These are phyloP conservation scores for Athetis lepigone DNA, from an alignment of 2,888 invertebrate genomes.

Conservation along the genomic window DNA sequence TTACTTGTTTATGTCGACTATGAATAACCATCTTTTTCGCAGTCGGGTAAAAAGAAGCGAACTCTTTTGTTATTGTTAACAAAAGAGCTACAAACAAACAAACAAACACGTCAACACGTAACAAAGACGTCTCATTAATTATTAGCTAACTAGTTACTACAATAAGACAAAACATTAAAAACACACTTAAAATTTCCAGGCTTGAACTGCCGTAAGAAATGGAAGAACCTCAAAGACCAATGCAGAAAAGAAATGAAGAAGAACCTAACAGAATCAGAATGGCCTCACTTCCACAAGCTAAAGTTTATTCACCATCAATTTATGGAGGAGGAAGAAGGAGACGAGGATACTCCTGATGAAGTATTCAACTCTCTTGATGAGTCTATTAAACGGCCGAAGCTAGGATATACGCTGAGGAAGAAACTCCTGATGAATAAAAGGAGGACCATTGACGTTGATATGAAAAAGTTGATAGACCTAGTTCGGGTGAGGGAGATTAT, in stretches of 20 bases:
- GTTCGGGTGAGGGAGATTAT: constrained; percentile 83
- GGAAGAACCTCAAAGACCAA: constrained; percentile 89
- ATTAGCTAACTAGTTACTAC: not conserved
- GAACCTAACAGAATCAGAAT: constrained; percentile 81
- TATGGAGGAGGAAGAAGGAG: constrained; percentile 84
- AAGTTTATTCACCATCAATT: constrained; percentile 86
- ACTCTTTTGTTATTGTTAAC: too few species aligned
- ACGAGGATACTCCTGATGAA: constrained; percentile 82
- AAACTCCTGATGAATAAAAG: constrained; percentile 85
- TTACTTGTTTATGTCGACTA: too few species aligned
- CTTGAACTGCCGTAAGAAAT: constrained; percentile 86
- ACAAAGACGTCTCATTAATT: too few species aligned
- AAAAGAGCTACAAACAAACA: too few species aligned
- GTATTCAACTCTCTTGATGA: constrained; percentile 82
- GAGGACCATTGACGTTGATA: constrained; percentile 84
- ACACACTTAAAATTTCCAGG: constrained; percentile 73
- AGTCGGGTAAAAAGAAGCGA: not conserved
- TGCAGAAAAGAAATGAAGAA: constrained; percentile 89
- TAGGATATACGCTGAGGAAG: constrained; percentile 86
- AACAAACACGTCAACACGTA: too few species aligned
- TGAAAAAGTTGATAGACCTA: constrained; percentile 84
- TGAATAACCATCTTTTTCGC: too few species aligned
- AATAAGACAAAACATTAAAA: constrained; percentile 10
- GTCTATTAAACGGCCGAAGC: constrained; percentile 83
- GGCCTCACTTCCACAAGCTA: constrained; percentile 85